Base-by-base conservation (phyloP, 2,113 vertebrate genomes). In the Clarias batrachus region DNA sequence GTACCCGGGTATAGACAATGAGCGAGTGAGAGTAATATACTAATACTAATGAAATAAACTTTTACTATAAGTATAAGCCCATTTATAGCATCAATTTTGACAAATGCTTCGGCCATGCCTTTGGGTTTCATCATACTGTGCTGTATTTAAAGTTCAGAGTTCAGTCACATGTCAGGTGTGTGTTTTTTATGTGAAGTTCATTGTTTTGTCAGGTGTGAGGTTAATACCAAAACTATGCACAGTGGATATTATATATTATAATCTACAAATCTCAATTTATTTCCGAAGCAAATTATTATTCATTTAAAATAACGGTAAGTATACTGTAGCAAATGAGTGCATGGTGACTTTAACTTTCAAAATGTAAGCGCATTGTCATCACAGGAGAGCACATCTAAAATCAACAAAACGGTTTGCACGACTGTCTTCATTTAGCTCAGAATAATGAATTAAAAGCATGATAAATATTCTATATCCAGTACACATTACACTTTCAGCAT, bases 61-160 rank as follows among this genome's bases (percentile, higher is more conserved):
- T 57, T 41, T 21, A 8, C 11, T 60, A 12, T 41, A n/a, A 33
- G 21, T 84, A 6, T 10, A 59, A 60, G 56, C 2, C 9, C 68
- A 74, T 74, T 66, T 82, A 37, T 66, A 54, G n/a, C 81, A 68
- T 74, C 30, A n/a, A 21, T 25, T 83, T 57, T 56, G n/a, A 74
- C 30, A 37, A 12, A 21, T 48, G 30, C 25, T 48, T 23, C 11
- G 27, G 48, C 27, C 17, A 11, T 16, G 54, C 54, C 27, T 30
- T 30, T 41, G 30, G 19, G n/a, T 62, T 84, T 76, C 21, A 77
- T 77, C 13, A n/a, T 82, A 85, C 3, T 13, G 14, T 30, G 13
- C 27, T 7, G 4, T 30, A 16, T 68, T 68, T 14, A 68, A 27
- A 68, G 4, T 30, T 16, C 13, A 27, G n/a, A 68, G 4, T 30